Base-by-base conservation (phyloP, 2,113 vertebrate species). In the Castor canadensis region DNA sequence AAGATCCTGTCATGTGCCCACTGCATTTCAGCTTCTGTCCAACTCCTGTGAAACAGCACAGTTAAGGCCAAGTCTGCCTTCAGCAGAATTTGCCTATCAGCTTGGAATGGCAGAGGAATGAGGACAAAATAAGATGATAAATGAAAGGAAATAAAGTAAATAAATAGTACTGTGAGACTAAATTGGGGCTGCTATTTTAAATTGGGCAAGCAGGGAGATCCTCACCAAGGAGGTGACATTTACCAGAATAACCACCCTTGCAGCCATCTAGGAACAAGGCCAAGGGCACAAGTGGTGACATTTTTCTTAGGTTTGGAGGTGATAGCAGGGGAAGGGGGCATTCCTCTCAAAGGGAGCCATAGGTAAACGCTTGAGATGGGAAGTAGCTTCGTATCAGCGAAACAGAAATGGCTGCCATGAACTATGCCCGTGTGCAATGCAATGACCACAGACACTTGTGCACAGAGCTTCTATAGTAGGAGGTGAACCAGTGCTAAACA, bases 201-300 rank as follows among this genome's bases (percentile, higher is more conserved):
- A 45, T 45, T 45, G 71, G 10, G 47, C 40, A 4, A 58, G 10
- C 47, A 83, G 45, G 92, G 67, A 92, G 19, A 17, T 52, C 73
- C 32, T 92, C 45, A 40, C 35, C 24, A 22, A 62, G 82, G 54
- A 82, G 67, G 60, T 66, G 75, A 43, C 35, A 11, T 81, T 92
- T 86, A 40, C 71, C 43, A 82, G 72, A 49, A 60, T 81, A 67
- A 94, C 56, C 52, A 45, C 56, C 77, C 56, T 81, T 88, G 30
- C 49, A 92, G 67, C 87, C 75, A 71, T 11, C n/a, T 38, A 9
- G 52, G 35, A 28, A 19, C 35, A 86, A 94, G 81, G 92, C 17
- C 30, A 45, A 38, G 47, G 54, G 45, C 40, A 47, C 80, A 30
- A 11, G 11, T 32, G 43, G 35, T 91, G 69, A 67, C 47, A 6